Conservation (phyloP, 2,888 invertebrate genomes). For the Rhingia campestris region DNA sequence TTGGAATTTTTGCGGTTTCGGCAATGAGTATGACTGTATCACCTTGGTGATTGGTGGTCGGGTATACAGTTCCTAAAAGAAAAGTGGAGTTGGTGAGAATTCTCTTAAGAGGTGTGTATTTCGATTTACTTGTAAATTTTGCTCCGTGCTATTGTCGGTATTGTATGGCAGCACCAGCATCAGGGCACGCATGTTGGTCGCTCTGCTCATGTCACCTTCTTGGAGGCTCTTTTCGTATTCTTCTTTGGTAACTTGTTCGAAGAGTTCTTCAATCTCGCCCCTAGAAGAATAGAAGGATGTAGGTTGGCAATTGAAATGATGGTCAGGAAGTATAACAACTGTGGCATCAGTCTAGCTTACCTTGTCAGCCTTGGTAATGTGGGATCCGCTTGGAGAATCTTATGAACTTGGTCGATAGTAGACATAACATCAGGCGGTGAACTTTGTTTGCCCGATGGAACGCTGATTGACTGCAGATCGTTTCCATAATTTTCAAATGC, state of each 20-base stretch:
- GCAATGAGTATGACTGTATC: conserved; percentile 79
- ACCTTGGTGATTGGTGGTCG: conserved; percentile 82
- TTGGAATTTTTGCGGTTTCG: conserved; percentile 79
- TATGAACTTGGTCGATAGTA: conserved; percentile 82
- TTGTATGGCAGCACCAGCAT: conserved; percentile 82
- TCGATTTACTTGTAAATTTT: conserved; percentile 79
- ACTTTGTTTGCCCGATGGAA: neutral
- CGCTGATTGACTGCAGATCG: conserved; percentile 40
- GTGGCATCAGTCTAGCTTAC: conserved; percentile 75
- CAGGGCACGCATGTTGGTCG: conserved; percentile 82
- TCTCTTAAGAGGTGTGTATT: neutral
- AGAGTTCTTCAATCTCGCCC: conserved; percentile 82
- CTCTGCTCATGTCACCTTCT: conserved; percentile 81
- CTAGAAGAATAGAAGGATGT: conserved; percentile 72
- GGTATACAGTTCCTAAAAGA: conserved; percentile 80
- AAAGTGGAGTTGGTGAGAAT: conserved; percentile 1
- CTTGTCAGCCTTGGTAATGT: conserved; percentile 81
- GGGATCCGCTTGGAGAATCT: conserved; percentile 81
- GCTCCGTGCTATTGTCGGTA: conserved; percentile 81
- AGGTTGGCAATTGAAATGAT: no score
- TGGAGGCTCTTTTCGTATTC: conserved; percentile 82
- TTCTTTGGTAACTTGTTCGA: conserved; percentile 82
- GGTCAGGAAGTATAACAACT: neutral
- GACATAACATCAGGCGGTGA: conserved; percentile 78
- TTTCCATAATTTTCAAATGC: conserved; percentile 28